Evolutionary conservation across 2,797 vertebrate genomes (phyloP).

Genomic region (Ctenochaetus hawaiiensis): DNA sequence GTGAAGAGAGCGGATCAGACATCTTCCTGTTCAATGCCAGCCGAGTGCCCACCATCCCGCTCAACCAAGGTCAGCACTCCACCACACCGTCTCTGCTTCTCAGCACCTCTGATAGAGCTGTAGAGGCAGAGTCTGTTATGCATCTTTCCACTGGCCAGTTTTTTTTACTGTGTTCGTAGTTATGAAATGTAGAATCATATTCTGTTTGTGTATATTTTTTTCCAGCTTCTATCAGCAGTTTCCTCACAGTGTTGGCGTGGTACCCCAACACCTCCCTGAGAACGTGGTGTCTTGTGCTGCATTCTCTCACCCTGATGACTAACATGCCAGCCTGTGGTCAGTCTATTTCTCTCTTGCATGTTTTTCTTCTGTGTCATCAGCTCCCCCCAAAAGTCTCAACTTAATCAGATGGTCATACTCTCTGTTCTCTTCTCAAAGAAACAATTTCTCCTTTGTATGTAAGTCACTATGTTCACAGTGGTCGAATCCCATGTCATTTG

Average conservation of each 20-base stretch:
- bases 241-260: constrained; percentile 97
- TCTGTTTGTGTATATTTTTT: constrained; percentile 13
- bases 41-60: constrained; percentile 93
- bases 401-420: neutral
- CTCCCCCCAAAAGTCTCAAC: neutral
- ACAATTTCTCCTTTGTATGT: neutral
- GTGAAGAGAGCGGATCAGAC: constrained; percentile 93
- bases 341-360: constrained; percentile 62
- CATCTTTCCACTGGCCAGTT: neutral
- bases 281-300: constrained; percentile 98
- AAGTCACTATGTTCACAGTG: no score
- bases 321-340: constrained; percentile 96
- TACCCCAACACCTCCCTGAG: constrained; percentile 97
- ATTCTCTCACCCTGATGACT: constrained; percentile 98
- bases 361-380: neutral
- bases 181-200: neutral
- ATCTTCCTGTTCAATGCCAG: constrained; percentile 97
- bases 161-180: neutral
- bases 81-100: neutral
- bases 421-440: neutral
- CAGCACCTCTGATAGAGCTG: neutral
- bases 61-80: constrained; percentile 93
- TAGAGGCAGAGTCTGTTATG: neutral
- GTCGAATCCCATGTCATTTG: no score
- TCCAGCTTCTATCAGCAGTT: constrained; percentile 95